Conservation (phyloP, 2,797 vertebrate genomes). For the Falco columbarius region DNA sequence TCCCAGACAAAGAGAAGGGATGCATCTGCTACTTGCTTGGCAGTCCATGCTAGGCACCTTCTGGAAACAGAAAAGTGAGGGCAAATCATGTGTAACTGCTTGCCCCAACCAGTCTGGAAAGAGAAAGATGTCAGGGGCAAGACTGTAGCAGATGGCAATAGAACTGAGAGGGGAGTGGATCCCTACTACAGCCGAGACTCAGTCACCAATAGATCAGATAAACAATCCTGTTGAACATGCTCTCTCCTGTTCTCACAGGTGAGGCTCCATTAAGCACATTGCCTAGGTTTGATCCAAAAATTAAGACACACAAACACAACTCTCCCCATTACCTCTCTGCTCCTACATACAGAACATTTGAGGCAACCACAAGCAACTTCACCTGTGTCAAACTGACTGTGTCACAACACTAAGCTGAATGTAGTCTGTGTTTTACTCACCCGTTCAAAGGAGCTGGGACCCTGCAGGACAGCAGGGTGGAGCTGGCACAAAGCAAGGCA, state of each 20-base stretch:
- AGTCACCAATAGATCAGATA: rapidly evolving
- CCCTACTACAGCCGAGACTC: background rate
- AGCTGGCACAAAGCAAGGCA: background rate
- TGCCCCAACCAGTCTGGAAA: background rate
- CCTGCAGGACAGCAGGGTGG: background rate
- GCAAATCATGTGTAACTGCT: background rate
- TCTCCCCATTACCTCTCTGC: background rate
- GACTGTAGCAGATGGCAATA: background rate
- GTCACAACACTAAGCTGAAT: background rate
- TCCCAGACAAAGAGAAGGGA: background rate
- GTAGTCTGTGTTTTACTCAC: background rate
- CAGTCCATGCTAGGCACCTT: background rate
- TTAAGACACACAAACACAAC: background rate
- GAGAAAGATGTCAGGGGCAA: background rate
- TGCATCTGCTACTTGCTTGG: background rate
- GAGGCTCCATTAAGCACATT: background rate
- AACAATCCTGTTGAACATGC: rapidly evolving
- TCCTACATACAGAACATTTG: background rate
- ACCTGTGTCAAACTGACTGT: background rate
- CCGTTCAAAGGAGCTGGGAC: background rate
- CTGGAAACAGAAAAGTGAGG: background rate
- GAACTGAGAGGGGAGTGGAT: background rate
- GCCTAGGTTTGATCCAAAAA: background rate
- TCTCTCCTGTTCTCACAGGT: background rate
- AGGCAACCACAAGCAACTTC: background rate